phyloP scores from a whole-genome alignment of 2,888 invertebrate genomes.

The Acronicta psi region DNA sequence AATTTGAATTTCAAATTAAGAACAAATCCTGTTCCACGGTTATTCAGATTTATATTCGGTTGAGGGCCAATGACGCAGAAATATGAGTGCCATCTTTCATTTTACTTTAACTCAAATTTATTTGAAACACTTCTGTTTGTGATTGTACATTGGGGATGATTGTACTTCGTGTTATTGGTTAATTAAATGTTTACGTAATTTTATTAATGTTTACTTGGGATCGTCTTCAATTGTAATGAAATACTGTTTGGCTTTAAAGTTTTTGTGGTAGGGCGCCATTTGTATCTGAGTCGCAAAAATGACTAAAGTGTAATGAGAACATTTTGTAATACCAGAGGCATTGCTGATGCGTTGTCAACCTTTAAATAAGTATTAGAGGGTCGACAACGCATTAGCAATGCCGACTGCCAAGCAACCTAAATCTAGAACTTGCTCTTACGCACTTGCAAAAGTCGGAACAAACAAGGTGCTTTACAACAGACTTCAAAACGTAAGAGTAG shows the following conservation, averaged over 20 bases:
- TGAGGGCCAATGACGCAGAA: conserved; percentile 79
- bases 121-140: conserved; percentile 68
- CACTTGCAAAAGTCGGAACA: too few relatives aligned
- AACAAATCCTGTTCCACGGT: conserved; percentile 78
- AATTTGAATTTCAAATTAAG: conserved; percentile 84
- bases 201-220: conserved; percentile 32
- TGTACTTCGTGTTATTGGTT: conserved; percentile 56
- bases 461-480: too few relatives aligned
- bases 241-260: conserved; percentile 8
- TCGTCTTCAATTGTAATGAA: conserved; percentile 24
- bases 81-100: conserved; percentile 82
- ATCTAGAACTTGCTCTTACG: too few relatives aligned
- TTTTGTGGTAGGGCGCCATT: background rate
- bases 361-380: too few relatives aligned
- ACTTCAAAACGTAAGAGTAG: too few relatives aligned
- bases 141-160: conserved; percentile 57
- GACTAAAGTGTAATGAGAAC: too few relatives aligned
- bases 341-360: too few relatives aligned
- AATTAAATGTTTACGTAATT: conserved; percentile 54
- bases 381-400: too few relatives aligned
- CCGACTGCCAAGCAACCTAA: too few relatives aligned
- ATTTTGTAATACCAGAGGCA: too few relatives aligned
- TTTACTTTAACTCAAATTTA: conserved; percentile 72
- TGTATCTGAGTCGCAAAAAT: conserved; percentile 2
- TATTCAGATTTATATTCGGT: conserved; percentile 81